Conservation (phyloP, 2,888 invertebrate species). For the Emmelina monodactyla region DNA sequence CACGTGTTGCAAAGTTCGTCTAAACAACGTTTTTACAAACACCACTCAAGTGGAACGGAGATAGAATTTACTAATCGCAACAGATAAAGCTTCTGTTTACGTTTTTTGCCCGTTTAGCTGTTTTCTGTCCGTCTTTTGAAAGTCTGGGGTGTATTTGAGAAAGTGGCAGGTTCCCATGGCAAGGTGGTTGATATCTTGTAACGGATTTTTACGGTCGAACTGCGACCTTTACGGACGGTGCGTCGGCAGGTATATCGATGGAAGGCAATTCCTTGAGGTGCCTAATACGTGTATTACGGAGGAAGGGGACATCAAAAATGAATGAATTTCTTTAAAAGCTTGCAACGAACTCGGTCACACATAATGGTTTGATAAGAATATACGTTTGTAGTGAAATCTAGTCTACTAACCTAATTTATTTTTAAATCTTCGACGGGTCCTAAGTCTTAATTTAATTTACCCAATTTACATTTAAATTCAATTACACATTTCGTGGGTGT, state of each 20-base stretch:
- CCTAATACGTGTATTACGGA: too few species aligned
- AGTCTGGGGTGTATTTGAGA: background rate
- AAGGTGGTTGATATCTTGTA: constrained; percentile 24
- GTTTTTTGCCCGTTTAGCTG: constrained; percentile 1
- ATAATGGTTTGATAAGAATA: too few species aligned
- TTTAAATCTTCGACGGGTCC: too few species aligned
- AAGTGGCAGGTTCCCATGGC: background rate
- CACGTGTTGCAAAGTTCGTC: constrained; percentile 21
- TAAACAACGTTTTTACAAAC: constrained; percentile 18
- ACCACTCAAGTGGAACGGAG: background rate
- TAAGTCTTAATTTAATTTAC: too few species aligned
- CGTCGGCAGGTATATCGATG: constrained; percentile 22
- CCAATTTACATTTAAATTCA: too few species aligned
- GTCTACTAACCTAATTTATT: too few species aligned
- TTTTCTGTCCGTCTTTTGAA: constrained; percentile 6
- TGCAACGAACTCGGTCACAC: too few species aligned
- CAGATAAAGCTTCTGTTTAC: constrained; percentile 10
- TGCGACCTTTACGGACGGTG: constrained; percentile 39
- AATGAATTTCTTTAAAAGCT: too few species aligned
- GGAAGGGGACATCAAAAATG: too few species aligned
- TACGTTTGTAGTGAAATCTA: too few species aligned
- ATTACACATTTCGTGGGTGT: constrained; percentile 32
- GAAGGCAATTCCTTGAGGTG: constrained; percentile 46
- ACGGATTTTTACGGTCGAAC: constrained; percentile 52
- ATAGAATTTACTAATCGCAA: constrained; percentile 2